Conservation (phyloP, 1,140 invertebrate genomes). For the Parasteatoda tepidariorum region DNA sequence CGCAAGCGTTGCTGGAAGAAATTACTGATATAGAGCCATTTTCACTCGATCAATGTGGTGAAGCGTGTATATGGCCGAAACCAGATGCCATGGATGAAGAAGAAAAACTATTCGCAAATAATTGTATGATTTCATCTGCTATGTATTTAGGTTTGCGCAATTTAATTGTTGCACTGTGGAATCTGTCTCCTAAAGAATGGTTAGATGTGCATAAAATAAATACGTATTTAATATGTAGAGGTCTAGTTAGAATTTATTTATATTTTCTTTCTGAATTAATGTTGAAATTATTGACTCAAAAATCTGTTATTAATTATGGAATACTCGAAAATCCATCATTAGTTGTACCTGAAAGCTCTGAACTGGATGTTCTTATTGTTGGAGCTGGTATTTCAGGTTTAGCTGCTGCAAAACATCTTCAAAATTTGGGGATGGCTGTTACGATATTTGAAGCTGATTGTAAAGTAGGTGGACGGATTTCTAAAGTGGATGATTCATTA, state of each 20-base stretch:
- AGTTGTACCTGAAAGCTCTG: background rate
- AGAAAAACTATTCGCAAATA: conserved; percentile 68
- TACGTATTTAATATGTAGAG: conserved; percentile 69
- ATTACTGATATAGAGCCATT: conserved; percentile 63
- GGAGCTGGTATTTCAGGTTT: conserved; percentile 71
- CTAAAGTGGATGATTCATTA: conserved; percentile 66
- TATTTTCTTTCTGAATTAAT: conserved; percentile 66
- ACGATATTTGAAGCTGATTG: conserved; percentile 69
- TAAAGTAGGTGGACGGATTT: conserved; percentile 68
- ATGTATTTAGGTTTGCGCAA: conserved; percentile 71
- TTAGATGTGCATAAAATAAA: conserved; percentile 67
- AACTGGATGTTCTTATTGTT: conserved; percentile 77
- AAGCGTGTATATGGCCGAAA: conserved; percentile 66
- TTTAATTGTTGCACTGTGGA: conserved; percentile 70
- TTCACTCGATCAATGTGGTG: conserved; percentile 65
- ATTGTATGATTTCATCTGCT: conserved; percentile 63
- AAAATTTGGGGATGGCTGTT: conserved; percentile 70
- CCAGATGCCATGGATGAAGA: conserved; percentile 70
- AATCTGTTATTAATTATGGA: conserved; percentile 70
- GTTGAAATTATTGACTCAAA: conserved; percentile 67
- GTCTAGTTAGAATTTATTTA: conserved; percentile 68
- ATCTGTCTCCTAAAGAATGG: conserved; percentile 70
- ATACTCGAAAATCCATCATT: conserved; percentile 65
- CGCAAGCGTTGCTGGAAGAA: conserved; percentile 35
- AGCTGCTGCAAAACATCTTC: conserved; percentile 69